Base-by-base conservation (phyloP, 2,113 vertebrate species). In the Harpagus bidentatus region DNA sequence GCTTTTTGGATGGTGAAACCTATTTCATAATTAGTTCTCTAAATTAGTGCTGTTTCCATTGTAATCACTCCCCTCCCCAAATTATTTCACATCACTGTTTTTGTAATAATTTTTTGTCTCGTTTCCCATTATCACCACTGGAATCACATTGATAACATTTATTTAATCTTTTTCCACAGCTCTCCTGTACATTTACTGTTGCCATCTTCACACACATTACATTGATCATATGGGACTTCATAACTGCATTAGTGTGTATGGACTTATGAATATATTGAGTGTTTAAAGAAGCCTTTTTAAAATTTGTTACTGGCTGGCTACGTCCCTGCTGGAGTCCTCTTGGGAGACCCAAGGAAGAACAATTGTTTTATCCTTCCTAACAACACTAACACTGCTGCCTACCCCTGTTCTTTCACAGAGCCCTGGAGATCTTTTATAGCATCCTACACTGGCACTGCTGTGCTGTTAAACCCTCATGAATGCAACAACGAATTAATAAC, bases 1-100 rank as follows among this genome's bases (percentile, higher is more conserved):
- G 95, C 86, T 97, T 94, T 97, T 29, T 73, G 94, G 92, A 88
- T 96, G 72, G 90, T 91, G 89, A 98, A 97, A 94, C 81, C 91
- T 93, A 73, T 94, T 97, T 94, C 92, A 95, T 97, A 98, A 98
- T 98, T 97, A 98, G 92, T 82, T 97, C 86, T 95, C 95, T 95
- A 97, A 97, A 97, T 97, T 97, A 97, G 86, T 36, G 18, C 80
- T 95, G 42, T 95, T 96, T 97, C 91, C 90, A 93, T 92, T 97
- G 93, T 79, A 95, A 97, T 96, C 95, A 91, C 66, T 94, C 87
- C 88, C 97, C 85, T 89, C 90, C 94, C 94, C 91, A 96, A 96
- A 87, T 2, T 28, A 89, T 87, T 98, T 96, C 59, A 56, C 8
- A 22, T 43, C 78, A 86, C 65, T 73, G 25, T 83, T 83, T 88